Evolutionary conservation across 2,888 invertebrate species (phyloP), one percentile per base, ranked within the genome.

Genomic region (Druceiella hillmani): DNA sequence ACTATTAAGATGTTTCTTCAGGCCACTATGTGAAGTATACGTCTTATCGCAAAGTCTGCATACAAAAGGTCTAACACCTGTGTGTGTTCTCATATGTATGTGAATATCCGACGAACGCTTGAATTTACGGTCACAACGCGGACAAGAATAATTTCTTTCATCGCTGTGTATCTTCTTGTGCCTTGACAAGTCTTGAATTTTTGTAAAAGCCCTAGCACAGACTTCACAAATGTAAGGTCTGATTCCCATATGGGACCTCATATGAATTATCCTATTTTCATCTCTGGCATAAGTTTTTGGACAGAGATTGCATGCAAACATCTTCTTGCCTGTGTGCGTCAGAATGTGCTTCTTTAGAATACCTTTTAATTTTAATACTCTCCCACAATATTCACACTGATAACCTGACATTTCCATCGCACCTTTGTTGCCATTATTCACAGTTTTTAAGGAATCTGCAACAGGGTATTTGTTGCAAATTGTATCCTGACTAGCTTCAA

Each of bases 151-250:
- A 4, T 55, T 54, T 33, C 44, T 54, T 13, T 52, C 55, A 35
- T 55, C 54, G 31, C 52, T 55, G 41, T 58, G 59, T 22, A 58
- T 49, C 41, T 49, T 52, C 42, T 51, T 46, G 38, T 58, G 59
- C 10, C 57, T 45, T 3, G 48, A 39, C 22, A 58, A 46, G 36
- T 57, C 56, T 40, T 58, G 55, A 2, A 48, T 48, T 44, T 55
- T 57, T 12, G 50, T 51, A 30, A 55, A 54, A 20, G 52, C 50
- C 31, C 56, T 56, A 3, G 67, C 65, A 50, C 75, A 75, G 22
- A 59, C 56, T 40, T 62, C 61, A 54, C 75, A 75, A 39, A 65
- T 55, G 47, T 64, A 74, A 2, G 74, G 74, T 26, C 64, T 61
- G 17, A 64, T 61, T 3, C 73, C 74, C 2, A 64, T 62, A 46